Evolutionary conservation across 2,797 vertebrate genomes (phyloP).

Genomic region (Cheirogaleus major): DNA sequence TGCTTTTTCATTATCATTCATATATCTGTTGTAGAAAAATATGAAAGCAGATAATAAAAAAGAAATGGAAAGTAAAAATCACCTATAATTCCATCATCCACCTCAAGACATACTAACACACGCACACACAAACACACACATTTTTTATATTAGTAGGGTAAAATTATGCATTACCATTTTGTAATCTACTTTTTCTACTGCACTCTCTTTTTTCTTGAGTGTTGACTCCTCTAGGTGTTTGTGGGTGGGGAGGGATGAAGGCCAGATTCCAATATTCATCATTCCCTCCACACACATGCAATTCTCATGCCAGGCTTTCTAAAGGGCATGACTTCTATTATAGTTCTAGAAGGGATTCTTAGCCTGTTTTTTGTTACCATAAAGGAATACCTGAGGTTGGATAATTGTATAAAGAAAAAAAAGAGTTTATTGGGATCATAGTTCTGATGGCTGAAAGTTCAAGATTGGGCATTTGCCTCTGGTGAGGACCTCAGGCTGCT

Average conservation of each 20-base stretch:
- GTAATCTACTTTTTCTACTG: not conserved
- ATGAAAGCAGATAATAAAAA: not conserved
- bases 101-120: not conserved
- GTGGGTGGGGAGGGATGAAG: not conserved
- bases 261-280: not conserved
- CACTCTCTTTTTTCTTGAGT: not conserved
- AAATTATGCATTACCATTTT: not conserved
- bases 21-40: not conserved
- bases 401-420: not conserved
- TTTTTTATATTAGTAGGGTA: not conserved
- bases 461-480: not conserved
- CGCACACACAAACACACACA: not conserved
- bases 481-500: not conserved
- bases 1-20: not conserved
- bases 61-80: constrained; percentile 15
- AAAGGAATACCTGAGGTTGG: not conserved
- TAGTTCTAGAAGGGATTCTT: not conserved
- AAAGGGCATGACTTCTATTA: not conserved
- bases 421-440: not conserved
- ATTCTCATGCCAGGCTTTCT: not conserved
- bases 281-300: not conserved
- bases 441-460: not conserved
- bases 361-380: not conserved
- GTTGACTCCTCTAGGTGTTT: not conserved
- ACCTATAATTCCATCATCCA: not conserved